Evolutionary conservation across 2,797 vertebrate genomes (phyloP), one percentile per base, ranked within the genome.

Genomic region (Huso huso): DNA sequence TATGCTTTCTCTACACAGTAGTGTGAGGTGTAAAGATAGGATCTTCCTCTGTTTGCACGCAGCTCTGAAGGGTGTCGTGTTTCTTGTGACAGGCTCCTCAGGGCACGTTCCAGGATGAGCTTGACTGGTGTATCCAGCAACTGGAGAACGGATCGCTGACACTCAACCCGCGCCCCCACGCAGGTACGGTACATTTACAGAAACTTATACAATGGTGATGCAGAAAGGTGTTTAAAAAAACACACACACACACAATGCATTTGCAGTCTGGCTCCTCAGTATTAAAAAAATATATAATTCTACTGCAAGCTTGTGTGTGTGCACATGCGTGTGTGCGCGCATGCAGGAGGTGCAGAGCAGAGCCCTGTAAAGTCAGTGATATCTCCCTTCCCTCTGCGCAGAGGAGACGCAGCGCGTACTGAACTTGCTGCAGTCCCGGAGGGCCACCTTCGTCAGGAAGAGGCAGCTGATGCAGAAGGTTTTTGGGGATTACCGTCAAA

Each of bases 81-180:
- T 55, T 55, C 53, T 55, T 66, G n/a, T 49, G 52, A 48, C 66
- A 77, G 82, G 71, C 49, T 74, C 66, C 74, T 6, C 68, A 67
- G 0, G 70, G 10, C 49, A 68, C 64, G 0, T 78, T 71, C 69
- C 70, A 72, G 61, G 77, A 78, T 69, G 74, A 83, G 66, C 70
- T 83, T 75, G 68, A 79, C 60, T 69, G 73, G 72, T 83, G 79
- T 37, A 51, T 80, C 63, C 72, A 2, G 0, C 77, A 82, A 10
- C 69, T 85, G 70, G 77, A 84, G 66, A 71, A 69, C 3, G 73
- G 69, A 13, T 72, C 77, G 1, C 11, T 71, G 57, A 15, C 0
- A 9, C 59, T 77, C 59, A 70, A 0, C 6, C 62, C 72, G 55
- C 57, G 68, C 15, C 50, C 63, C 7, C 11, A 68, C 51, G 68